Percentiles rank a stretch among this genome's conserved stretches.
These are phyloP conservation scores for Helleia helle DNA, from an alignment of 2,888 invertebrate species.

Conservation along the genomic window DNA sequence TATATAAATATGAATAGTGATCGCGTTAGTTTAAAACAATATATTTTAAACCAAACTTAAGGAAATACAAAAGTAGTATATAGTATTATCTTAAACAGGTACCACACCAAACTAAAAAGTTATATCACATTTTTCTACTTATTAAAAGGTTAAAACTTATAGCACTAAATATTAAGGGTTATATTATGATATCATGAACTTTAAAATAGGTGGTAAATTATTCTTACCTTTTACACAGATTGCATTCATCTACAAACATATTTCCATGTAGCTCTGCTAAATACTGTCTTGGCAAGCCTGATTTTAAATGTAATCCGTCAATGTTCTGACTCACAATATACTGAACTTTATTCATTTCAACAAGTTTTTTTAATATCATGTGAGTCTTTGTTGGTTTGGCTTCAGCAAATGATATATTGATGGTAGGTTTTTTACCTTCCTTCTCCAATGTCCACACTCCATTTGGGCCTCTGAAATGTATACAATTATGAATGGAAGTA, in stretches of 20 bases:
- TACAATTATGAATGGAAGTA: no score
- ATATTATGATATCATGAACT: no score
- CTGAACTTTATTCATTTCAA: slow-evolving; percentile 79
- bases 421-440: slow-evolving; percentile 87
- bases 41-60: no score
- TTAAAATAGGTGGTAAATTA: no score
- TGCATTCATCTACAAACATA: slow-evolving; percentile 97
- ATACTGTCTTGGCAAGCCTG: slow-evolving; percentile 85
- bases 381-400: slow-evolving; percentile 95
- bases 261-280: slow-evolving; percentile 98
- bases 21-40: no score
- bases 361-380: slow-evolving; percentile 89
- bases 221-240: slow-evolving; percentile 89
- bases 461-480: slow-evolving; percentile 86
- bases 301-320: slow-evolving; percentile 95
- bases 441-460: slow-evolving; percentile 98
- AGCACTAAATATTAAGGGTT: no score
- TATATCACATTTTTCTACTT: no score
- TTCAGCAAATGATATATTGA: slow-evolving; percentile 90
- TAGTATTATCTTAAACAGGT: no score
- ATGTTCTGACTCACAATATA: slow-evolving; percentile 98
- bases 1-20: no score
- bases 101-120: no score
- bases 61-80: no score
- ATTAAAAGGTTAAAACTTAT: no score